A percentile compares a stretch with the other conserved stretches of the same genome.
phyloP scores from a whole-genome alignment of 2,797 vertebrate species.

The Iguana delicatissima region DNA sequence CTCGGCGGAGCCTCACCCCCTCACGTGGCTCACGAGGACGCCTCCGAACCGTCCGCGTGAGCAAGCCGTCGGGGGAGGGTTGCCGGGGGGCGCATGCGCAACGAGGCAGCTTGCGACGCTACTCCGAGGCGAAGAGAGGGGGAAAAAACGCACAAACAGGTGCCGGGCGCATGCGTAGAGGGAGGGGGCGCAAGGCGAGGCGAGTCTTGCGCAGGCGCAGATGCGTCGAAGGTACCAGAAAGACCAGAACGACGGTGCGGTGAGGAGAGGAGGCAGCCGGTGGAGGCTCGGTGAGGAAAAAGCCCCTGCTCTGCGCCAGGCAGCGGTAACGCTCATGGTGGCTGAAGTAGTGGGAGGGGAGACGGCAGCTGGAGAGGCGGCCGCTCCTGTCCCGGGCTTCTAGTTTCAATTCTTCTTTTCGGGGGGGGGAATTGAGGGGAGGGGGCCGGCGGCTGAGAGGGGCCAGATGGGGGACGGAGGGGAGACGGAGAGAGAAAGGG shows the following conservation, averaged over 20 bases:
- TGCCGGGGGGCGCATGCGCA: neutral
- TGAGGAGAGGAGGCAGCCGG: neutral
- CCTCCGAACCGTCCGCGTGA: conserved; percentile 16
- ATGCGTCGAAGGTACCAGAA: conserved; percentile 75
- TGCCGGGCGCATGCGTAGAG: conserved; percentile 30
- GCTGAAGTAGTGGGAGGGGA: neutral
- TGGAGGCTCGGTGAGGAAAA: neutral
- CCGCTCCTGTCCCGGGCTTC: neutral
- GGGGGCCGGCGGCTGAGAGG: neutral
- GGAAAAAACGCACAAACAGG: neutral
- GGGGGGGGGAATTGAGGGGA: neutral
- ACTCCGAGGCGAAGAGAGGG: accelerated
- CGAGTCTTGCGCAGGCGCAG: conserved; percentile 71
- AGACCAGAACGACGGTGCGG: conserved; percentile 29
- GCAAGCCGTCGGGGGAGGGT: too few species aligned
- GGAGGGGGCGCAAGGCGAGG: conserved; percentile 5
- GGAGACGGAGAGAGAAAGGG: neutral
- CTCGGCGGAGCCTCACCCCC: neutral
- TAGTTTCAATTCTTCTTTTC: too few species aligned
- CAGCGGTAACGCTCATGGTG: neutral
- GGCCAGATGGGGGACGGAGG: neutral
- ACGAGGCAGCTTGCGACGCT: neutral
- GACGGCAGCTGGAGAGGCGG: too few species aligned
- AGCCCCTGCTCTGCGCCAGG: neutral
- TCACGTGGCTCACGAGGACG: conserved; percentile 28